Base-by-base conservation (phyloP, 2,888 invertebrate species). In the Anodontia alba region DNA sequence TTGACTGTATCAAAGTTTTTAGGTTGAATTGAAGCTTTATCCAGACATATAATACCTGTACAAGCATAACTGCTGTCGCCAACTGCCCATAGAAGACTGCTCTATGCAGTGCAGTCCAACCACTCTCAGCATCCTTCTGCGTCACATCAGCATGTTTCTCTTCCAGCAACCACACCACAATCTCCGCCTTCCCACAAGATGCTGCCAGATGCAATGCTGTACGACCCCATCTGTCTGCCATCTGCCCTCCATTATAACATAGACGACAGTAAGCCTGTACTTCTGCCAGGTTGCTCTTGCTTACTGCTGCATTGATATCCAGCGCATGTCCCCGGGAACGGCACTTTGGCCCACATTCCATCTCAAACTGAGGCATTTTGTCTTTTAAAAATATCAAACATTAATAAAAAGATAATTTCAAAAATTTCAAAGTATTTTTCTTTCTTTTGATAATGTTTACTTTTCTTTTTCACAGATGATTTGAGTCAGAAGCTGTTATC, bases 81-180 rank as follows among this genome's bases (percentile, higher is more conserved):
- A 98, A 96, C 90, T 97, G 97, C 0, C 98, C 98, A 94, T 97
- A 97, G 93, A 97, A 97, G 31, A 98, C 95, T 83, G 97, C 96
- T 73, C 97, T 95, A 93, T 98, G 98, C 33, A 98, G 94, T 0
- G 98, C 96, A 12, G 97, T 97, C 94, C 97, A 97, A 0, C 97
- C 97, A 0, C 97, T 97, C 93, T 97, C 97, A 0, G 94, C 91
- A 93, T 97, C 97, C 81, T 95, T 96, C 0, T 95, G 95, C 91
- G 96, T 96, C 3, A 96, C 95, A 76, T 96, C 96, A 0, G 96
- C 96, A 79, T 95, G 94, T 70, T 91, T 92, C 87, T 96, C 96
- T 69, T 96, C 96, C 0, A 97, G 91, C 0, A 98, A 95, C 97
- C 97, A 98, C 90, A 96, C 96, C 87, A 97, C 96, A 26, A 98